Evolutionary conservation across 2,797 vertebrate species (phyloP), one percentile per base, ranked within the genome.

Genomic region (Cyclopterus lumpus): DNA sequence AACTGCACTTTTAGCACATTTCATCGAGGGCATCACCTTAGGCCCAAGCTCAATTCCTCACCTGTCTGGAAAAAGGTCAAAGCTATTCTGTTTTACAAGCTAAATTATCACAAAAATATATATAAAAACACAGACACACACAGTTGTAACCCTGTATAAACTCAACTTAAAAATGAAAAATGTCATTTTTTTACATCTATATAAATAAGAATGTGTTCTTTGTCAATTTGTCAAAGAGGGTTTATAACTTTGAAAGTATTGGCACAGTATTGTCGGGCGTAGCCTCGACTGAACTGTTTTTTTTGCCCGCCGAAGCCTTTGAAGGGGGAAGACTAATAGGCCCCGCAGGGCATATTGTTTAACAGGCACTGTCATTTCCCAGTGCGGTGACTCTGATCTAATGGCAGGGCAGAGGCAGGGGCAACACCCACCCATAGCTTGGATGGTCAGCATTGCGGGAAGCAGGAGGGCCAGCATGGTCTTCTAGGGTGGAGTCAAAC

Each of bases 381-480:
- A 71, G 62, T 11, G 79, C 4, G 22, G 58, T 77, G 76, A 76
- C 81, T 84, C 9, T 12, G 73, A 78, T 88, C 64, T 87, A 92
- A 91, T 79, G 79, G 84, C 57, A 73, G 82, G 79, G 75, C 61
- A 80, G 2, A 38, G 58, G 44, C 61, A 69, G 66, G 59, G 58
- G 74, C 5, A 38, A 84, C 80, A 95, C 94, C 86, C 87, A 95
- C 95, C 94, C 79, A 88, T 80, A 71, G 90, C 81, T 71, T 89
- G 91, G 71, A 91, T 61, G 28, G 87, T 88, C 85, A 94, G 89
- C 84, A 94, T 84, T 22, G 77, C 48, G 18, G 79, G 67, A 81
- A 95, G 84, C 89, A 95, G 90, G 79, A 94, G 82, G 81, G 84
- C 74, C 82, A 93, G 86, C 94, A 94, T 95, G 86, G 68, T 91